Evolutionary conservation across 2,888 invertebrate species (phyloP), one percentile per base, ranked within the genome.

Genomic region (Drosophila antonietae): DNA sequence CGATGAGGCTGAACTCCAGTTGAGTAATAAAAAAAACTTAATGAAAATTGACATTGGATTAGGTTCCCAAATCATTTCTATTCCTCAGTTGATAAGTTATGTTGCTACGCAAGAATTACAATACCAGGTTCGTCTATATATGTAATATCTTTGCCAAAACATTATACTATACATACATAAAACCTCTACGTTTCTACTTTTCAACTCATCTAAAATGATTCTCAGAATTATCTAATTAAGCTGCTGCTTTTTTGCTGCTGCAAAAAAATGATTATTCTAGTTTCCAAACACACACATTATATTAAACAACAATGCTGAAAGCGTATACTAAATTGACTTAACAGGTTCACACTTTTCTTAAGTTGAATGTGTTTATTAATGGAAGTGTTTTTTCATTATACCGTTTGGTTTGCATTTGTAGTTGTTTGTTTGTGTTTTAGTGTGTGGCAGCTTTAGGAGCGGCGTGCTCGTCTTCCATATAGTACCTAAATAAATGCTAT

Each of bases 401-500:
- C 61, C 62, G 35, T 41, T n/a, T 60, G 58, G 15, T 78, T 28
- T 52, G 43, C 44, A 68, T 67, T 37, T 63, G 12, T 59, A 23
- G 47, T 28, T 53, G 14, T 63, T 20, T 61, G 57, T 43, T 12
- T 57, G 18, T 53, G 35, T 55, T 12, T 73, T 41, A 57, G 43
- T 49, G 33, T 70, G 47, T 68, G 51, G 35, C 68, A 63, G 74
- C 65, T 80, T 60, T 83, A 58, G 56, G 31, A 68, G 67, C 65
- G 31, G 51, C 46, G 47, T 73, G 62, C 10, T 84, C 68, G 51
- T 78, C 70, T 73, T 83, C 75, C 72, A 78, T 69, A 49, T 80
- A 88, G 69, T 83, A 80, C 35, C 89, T 75, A 64, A 72, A 58
- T 68, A 83, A 81, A 69, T 87, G 84, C 80, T 93, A 95, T 93